Base-by-base conservation (phyloP, 2,113 vertebrate species). In the Neofelis nebulosa region DNA sequence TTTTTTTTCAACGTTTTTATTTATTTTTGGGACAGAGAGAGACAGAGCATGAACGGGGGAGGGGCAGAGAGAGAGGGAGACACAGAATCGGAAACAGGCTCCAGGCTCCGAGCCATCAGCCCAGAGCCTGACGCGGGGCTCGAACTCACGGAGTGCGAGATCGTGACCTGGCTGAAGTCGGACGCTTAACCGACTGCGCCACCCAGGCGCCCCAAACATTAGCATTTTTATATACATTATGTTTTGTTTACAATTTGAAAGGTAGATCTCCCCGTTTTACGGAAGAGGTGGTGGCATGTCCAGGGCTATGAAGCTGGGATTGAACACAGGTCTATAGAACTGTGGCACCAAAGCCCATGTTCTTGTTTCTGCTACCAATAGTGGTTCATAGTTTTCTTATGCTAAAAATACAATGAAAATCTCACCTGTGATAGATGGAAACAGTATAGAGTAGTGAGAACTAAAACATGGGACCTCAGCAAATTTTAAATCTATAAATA, bases 311-410 rank as follows among this genome's bases (percentile, higher is more conserved):
- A 45, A 74, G 18, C 36, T 66, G 55, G 73, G 33, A n/a, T 89
- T 80, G 65, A 93, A 65, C 61, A 29, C 66, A 81, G 38, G 7
- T 63, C 45, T 69, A 7, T 19, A 45, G 66, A 23, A 45, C 55
- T 73, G 1, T 79, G 69, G 12, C 48, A 63, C 21, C 52, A 69
- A 61, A 71, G 38, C 85, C 63, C 18, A 16, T 71, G 23, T 79
- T 95, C 48, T 83, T 84, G n/a, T 74, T 41, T 18, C 61, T 85
- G 5, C 88, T 65, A 52, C 50, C 50, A 41, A 4, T 33, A 45
- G 18, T 80, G 45, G 15, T 84, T 82, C 29, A 93, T 93, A 48
- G 10, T 93, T 96, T 97, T 89, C 38, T 95, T 92, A 33, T 61
- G 29, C 57, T 69, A 57, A 85, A 93, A 33, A 81, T 82, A 29